Evolutionary conservation across 2,113 vertebrate genomes (phyloP).

Genomic region (Nothoprocta pentlandii): DNA sequence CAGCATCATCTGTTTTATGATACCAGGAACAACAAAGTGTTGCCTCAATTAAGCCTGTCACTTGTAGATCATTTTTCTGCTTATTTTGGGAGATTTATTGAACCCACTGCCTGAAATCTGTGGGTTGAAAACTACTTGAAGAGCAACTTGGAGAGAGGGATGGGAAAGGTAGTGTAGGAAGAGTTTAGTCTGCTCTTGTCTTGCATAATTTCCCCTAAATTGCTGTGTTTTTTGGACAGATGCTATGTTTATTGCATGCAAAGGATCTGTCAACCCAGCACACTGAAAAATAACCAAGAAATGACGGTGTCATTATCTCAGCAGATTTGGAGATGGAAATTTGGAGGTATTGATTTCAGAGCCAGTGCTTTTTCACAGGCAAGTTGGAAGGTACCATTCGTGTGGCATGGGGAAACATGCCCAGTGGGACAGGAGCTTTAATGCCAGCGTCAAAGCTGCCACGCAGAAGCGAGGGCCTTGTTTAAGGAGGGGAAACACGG

Average conservation of each 20-base stretch:
- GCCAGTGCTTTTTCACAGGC: background rate
- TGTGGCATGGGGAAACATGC: rapidly evolving
- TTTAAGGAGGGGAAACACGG: background rate
- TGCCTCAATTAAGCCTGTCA: background rate
- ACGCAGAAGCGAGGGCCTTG: background rate
- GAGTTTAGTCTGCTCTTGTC: background rate
- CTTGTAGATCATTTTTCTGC: background rate
- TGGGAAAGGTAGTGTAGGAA: background rate
- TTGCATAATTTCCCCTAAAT: background rate
- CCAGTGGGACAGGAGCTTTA: background rate
- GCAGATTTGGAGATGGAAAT: background rate
- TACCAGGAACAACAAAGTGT: background rate
- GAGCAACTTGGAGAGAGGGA: background rate
- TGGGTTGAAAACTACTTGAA: background rate
- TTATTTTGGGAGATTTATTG: slow-evolving; percentile 1
- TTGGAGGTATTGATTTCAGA: rapidly evolving
- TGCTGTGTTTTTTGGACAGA: rapidly evolving
- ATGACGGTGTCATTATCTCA: rapidly evolving
- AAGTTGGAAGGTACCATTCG: rapidly evolving
- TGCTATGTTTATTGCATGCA: background rate
- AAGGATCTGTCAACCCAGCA: rapidly evolving
- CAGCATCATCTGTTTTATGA: background rate
- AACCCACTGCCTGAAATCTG: background rate
- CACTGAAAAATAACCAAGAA: background rate
- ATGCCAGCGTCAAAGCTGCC: too few species aligned